Base-by-base conservation (phyloP, 2,797 vertebrate species). In the Neomorphus geoffroyi region DNA sequence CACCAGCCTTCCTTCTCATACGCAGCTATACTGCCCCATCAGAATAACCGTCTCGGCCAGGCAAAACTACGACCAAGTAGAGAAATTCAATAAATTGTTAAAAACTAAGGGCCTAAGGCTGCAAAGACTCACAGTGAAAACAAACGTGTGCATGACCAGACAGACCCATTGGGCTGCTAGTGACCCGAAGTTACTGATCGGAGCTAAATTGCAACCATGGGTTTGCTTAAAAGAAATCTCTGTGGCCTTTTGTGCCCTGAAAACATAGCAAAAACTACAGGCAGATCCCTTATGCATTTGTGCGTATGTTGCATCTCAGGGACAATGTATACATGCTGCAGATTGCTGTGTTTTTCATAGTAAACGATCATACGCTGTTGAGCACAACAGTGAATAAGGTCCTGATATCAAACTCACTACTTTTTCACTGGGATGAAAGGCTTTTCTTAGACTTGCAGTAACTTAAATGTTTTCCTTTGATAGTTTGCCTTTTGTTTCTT, bases 401-500 rank as follows among this genome's bases (percentile, higher is more conserved):
- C 80, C 80, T 5, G 24, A 71, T 57, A 86, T 53, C 90, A 96
- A 95, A 91, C 16, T 65, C 24, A 39, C 2, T 82, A 77, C 21
- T 27, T 62, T 86, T 81, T 69, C 79, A 27, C 72, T 83, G 65
- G 65, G 61, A 92, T 88, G 57, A 78, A 92, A 84, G 54, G 41
- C 19, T 91, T 94, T 81, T 61, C 53, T 32, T 46, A 86, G 57
- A 58, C 48, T 90, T 88, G 45, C 39, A 80, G 67, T 43, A 93
- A 89, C 48, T 90, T 85, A 70, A 56, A 75, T 35, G 30, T 30
- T 69, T 96, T 86, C 61, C 73, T 93, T 92, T 91, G 64, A 92
- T 62, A 94, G 83, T 67, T 90, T 95, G 60, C 48, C 60, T 90
- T 80, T 69, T 74, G 61, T 90, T 96, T 92, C 50, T 79, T 88